A percentile compares a stretch with the other conserved stretches of the same genome.
Evolutionary conservation across 2,113 vertebrate genomes (phyloP).

Genomic region (Sakesphorus luctuosus): DNA sequence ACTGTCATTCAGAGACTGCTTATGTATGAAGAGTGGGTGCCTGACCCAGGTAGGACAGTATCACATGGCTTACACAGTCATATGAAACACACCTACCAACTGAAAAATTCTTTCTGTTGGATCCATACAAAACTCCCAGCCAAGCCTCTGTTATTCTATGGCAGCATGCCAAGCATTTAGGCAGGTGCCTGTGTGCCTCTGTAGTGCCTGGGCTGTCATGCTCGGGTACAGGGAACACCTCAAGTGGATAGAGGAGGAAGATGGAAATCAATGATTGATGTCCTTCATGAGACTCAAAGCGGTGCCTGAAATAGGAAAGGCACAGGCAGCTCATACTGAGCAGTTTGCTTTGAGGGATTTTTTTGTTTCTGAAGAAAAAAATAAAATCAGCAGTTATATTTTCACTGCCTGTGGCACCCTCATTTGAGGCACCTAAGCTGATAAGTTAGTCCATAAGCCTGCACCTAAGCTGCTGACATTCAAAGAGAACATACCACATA

Average conservation of each 20-base stretch:
- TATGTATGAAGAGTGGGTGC: background rate
- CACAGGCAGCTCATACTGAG: background rate
- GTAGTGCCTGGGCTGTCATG: background rate
- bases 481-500: background rate
- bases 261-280: background rate
- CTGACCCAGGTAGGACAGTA: background rate
- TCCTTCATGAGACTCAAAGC: background rate
- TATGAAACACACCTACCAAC: background rate
- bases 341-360: background rate
- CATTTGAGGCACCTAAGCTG: background rate
- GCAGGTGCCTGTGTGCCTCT: rapidly evolving
- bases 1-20: background rate
- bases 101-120: background rate
- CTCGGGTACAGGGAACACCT: background rate
- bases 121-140: background rate
- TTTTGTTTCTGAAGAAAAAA: background rate
- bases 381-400: background rate
- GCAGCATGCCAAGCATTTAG: background rate
- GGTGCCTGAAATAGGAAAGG: background rate
- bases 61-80: background rate
- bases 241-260: background rate
- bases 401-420: background rate
- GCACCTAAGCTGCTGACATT: background rate
- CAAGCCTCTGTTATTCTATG: background rate
- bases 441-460: background rate